A percentile compares a stretch with the other conserved stretches of the same genome.
Evolutionary conservation across 2,888 invertebrate genomes (phyloP).

Genomic region (Malachius bipustulatus): DNA sequence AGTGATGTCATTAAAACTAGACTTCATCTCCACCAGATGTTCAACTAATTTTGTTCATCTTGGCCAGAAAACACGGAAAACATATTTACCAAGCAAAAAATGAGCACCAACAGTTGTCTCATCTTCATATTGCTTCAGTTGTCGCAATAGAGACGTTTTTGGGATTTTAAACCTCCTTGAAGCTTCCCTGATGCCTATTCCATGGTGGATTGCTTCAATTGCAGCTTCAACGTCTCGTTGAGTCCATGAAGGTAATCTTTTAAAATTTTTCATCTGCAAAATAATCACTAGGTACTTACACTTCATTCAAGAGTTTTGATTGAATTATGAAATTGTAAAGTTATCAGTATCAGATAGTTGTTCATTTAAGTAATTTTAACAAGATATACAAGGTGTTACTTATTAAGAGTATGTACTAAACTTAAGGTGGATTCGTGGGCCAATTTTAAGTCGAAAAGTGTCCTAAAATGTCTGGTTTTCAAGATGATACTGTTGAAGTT

Average conservation of each 20-base stretch:
- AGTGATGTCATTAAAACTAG: slow-evolving; percentile 2
- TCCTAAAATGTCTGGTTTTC: too few relatives aligned
- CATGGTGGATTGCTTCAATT: neutral
- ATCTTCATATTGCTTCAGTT: neutral
- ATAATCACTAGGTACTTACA: neutral
- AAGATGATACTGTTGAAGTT: too few relatives aligned
- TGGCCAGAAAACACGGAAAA: neutral
- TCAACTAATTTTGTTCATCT: neutral
- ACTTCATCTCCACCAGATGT: neutral
- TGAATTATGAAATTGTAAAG: too few relatives aligned
- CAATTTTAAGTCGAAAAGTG: too few relatives aligned
- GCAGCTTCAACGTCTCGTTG: neutral
- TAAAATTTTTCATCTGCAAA: neutral
- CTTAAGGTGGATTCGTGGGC: too few relatives aligned
- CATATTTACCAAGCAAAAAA: neutral
- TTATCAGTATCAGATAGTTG: too few relatives aligned
- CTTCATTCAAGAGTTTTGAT: too few relatives aligned
- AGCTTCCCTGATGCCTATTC: neutral
- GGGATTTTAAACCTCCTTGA: slow-evolving; percentile 1
- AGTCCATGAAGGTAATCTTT: neutral
- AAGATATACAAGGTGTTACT: too few relatives aligned
- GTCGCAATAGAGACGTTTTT: neutral
- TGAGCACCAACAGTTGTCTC: neutral
- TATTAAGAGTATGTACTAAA: too few relatives aligned
- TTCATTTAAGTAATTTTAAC: too few relatives aligned